These are phyloP conservation scores for Neodiprion virginianus DNA, from an alignment of 1,140 invertebrate species.

Conservation along the genomic window DNA sequence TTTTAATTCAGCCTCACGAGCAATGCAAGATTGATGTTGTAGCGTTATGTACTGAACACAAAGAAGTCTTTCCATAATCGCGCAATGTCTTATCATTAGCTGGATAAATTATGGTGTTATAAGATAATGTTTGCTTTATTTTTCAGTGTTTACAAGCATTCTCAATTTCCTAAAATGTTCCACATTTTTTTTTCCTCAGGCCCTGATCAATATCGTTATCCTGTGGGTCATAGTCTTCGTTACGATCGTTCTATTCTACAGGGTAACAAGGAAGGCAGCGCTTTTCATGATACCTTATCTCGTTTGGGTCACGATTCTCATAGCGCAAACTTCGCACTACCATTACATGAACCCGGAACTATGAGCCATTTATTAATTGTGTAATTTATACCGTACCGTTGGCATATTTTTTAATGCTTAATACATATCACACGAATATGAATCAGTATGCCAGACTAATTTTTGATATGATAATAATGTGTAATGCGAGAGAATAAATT, in stretches of 20 bases:
- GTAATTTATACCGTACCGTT: too few relatives aligned
- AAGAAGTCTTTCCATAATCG: too few relatives aligned
- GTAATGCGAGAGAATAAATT: too few relatives aligned
- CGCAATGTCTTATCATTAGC: too few relatives aligned
- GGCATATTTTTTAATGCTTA: too few relatives aligned
- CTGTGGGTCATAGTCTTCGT: neutral
- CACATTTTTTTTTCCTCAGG: neutral
- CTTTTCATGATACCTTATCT: neutral
- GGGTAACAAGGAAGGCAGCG: neutral
- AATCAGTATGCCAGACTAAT: too few relatives aligned
- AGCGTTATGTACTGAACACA: neutral
- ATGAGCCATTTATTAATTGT: too few relatives aligned
- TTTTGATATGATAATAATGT: too few relatives aligned
- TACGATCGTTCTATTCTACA: neutral
- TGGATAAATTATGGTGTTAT: too few relatives aligned
- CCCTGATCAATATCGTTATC: neutral
- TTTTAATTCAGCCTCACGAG: neutral
- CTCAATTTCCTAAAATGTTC: neutral
- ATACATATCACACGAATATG: too few relatives aligned
- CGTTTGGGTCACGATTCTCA: neutral
- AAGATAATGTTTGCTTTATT: too few relatives aligned
- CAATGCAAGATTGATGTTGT: neutral
- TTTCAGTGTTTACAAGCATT: neutral
- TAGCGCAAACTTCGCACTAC: neutral
- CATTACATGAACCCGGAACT: neutral